Percentiles rank a stretch among this genome's conserved stretches.
phyloP scores from a whole-genome alignment of 2,888 invertebrate species.

The Strigamia crassipes region DNA sequence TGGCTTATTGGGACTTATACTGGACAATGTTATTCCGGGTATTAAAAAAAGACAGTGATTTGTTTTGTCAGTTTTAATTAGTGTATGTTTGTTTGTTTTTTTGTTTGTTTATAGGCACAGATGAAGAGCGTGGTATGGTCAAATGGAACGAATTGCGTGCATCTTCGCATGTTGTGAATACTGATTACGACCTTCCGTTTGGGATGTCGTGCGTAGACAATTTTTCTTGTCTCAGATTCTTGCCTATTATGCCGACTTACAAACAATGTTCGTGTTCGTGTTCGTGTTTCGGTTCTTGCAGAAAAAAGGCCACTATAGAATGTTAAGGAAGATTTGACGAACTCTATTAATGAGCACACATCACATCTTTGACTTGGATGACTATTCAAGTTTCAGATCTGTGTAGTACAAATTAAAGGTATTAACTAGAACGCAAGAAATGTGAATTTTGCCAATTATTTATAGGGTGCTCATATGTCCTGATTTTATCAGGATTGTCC shows the following conservation, averaged over 20 bases:
- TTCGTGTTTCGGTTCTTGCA: too few relatives aligned
- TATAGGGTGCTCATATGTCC: too few relatives aligned
- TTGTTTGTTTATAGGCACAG: slow-evolving; percentile 66
- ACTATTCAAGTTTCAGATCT: too few relatives aligned
- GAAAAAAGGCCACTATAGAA: not conserved
- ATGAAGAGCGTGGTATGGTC: slow-evolving; percentile 74
- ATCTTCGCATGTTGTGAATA: not conserved
- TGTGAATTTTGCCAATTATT: too few relatives aligned
- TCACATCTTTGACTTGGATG: too few relatives aligned
- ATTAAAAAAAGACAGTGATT: slow-evolving; percentile 48
- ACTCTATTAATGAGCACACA: too few relatives aligned
- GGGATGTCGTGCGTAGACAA: slow-evolving; percentile 50
- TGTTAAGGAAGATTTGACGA: too few relatives aligned
- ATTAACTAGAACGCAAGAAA: too few relatives aligned
- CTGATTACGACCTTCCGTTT: slow-evolving; percentile 50
- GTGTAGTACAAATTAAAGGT: too few relatives aligned
- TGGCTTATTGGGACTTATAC: slow-evolving; percentile 71
- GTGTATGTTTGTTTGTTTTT: not conserved
- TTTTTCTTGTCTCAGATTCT: not conserved
- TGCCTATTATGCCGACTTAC: slow-evolving; percentile 59
- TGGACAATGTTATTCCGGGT: slow-evolving; percentile 80
- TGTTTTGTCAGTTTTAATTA: too few relatives aligned
- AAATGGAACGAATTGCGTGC: slow-evolving; percentile 69
- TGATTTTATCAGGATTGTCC: too few relatives aligned
- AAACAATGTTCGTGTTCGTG: not conserved